These are phyloP conservation scores for Vanacampus margaritifer DNA, from an alignment of 2,113 vertebrate species.

Conservation along the genomic window DNA sequence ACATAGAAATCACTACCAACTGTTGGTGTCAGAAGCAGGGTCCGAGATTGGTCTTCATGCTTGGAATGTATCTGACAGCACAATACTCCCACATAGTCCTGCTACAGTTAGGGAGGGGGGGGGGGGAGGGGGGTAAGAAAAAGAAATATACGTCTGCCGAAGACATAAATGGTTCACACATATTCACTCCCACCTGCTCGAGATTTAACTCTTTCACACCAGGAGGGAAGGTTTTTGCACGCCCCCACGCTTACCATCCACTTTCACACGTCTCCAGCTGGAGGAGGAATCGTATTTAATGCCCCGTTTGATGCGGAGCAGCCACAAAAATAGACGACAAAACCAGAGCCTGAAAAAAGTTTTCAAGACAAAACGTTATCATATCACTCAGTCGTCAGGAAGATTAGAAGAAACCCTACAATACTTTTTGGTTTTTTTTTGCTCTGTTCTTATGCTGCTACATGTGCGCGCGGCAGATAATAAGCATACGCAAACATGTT, in stretches of 20 bases:
- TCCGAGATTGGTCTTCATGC: slow-evolving; percentile 60
- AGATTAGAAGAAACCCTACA: slow-evolving; percentile 47
- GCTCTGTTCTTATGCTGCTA: slow-evolving; percentile 27
- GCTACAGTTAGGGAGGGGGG: slow-evolving; percentile 40
- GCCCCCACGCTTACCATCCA: slow-evolving; percentile 67
- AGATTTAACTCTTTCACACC: slow-evolving; percentile 73
- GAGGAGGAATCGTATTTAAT: slow-evolving; percentile 68
- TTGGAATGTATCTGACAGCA: slow-evolving; percentile 69
- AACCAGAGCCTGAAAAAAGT: slow-evolving; percentile 52
- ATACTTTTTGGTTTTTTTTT: slow-evolving; percentile 16
- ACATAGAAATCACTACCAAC: slow-evolving; percentile 60
- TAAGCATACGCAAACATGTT: slow-evolving; percentile 68
- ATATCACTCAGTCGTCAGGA: slow-evolving; percentile 41
- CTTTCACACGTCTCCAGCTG: slow-evolving; percentile 74
- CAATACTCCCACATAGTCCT: slow-evolving; percentile 63
- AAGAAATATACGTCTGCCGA: slow-evolving; percentile 65
- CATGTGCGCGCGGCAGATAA: slow-evolving; percentile 60
- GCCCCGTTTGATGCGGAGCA: slow-evolving; percentile 60
- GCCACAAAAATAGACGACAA: slow-evolving; percentile 62
- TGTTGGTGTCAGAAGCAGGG: slow-evolving; percentile 67
- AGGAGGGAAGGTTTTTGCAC: slow-evolving; percentile 68
- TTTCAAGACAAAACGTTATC: slow-evolving; percentile 35
- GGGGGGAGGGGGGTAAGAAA: slow-evolving; percentile 16
- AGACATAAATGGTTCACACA: slow-evolving; percentile 74
- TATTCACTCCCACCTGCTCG: slow-evolving; percentile 73